Conservation (phyloP, 1,140 invertebrate species). For the Drosophila lacertosa region DNA sequence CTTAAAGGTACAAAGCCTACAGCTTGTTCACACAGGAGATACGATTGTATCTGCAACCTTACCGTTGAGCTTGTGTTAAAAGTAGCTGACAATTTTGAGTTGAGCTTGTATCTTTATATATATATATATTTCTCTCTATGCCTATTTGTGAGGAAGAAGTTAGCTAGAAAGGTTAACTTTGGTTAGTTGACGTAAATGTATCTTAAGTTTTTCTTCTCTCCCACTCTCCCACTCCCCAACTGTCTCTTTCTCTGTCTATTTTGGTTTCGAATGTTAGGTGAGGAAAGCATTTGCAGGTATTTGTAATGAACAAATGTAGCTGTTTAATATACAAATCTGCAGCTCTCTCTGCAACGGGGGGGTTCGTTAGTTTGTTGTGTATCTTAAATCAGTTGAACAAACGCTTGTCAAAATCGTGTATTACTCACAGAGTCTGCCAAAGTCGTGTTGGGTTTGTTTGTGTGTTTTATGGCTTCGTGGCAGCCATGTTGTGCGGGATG, state of each 20-base stretch:
- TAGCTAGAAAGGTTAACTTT: too few relatives aligned
- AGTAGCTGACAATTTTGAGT: too few relatives aligned
- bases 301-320: neutral
- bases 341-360: neutral
- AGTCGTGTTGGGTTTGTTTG: constrained; percentile 10
- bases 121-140: too few relatives aligned
- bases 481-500: constrained; percentile 32
- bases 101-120: too few relatives aligned
- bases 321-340: neutral
- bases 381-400: neutral
- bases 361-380: neutral
- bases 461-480: constrained; percentile 39
- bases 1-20: too few relatives aligned
- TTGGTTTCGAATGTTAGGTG: neutral
- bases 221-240: neutral
- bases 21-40: too few relatives aligned
- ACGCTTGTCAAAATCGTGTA: constrained; percentile 21
- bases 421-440: constrained; percentile 16
- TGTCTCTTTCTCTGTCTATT: too few relatives aligned
- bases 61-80: too few relatives aligned
- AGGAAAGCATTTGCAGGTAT: neutral
- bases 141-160: too few relatives aligned
- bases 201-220: neutral
- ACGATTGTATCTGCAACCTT: too few relatives aligned
- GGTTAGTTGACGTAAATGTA: neutral